Percentiles rank a stretch among this genome's conserved stretches.
Conservation (phyloP, 2,888 invertebrate species). For the Aporophyla nigra region DNA sequence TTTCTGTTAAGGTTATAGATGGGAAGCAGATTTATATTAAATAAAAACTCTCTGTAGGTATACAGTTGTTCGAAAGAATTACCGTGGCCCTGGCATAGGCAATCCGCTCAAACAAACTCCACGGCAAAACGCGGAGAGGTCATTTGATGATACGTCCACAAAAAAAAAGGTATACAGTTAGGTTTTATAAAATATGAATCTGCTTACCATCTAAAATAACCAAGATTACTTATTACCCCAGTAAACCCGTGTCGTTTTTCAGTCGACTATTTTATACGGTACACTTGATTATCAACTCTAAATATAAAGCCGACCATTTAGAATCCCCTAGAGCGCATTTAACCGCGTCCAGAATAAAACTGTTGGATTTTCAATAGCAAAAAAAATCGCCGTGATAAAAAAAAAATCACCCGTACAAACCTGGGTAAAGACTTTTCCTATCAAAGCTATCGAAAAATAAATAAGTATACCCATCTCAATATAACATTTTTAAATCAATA, state of each 20-base stretch:
- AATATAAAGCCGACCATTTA: not conserved
- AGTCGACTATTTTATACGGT: not conserved
- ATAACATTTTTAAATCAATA: slow-evolving; percentile 28
- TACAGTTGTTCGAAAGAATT: no score
- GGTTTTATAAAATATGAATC: not conserved
- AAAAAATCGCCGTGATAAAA: not conserved
- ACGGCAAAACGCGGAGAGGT: no score
- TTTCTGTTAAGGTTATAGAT: no score
- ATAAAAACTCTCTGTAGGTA: no score
- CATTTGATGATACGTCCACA: no score
- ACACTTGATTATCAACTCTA: not conserved
- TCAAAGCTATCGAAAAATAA: slow-evolving; percentile 1
- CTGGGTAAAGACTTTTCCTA: not conserved
- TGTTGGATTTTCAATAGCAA: not conserved
- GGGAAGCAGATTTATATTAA: no score
- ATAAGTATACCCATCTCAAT: slow-evolving; percentile 13
- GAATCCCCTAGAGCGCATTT: not conserved
- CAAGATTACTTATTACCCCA: not conserved
- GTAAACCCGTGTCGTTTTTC: not conserved
- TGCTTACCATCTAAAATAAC: not conserved
- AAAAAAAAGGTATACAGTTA: no score
- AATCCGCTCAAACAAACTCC: no score
- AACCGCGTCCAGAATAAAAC: not conserved
- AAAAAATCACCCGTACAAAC: not conserved
- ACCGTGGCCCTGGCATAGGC: no score